Evolutionary conservation across 2,113 vertebrate species (phyloP), one percentile per base, ranked within the genome.

Genomic region (Atherinomorus stipes): DNA sequence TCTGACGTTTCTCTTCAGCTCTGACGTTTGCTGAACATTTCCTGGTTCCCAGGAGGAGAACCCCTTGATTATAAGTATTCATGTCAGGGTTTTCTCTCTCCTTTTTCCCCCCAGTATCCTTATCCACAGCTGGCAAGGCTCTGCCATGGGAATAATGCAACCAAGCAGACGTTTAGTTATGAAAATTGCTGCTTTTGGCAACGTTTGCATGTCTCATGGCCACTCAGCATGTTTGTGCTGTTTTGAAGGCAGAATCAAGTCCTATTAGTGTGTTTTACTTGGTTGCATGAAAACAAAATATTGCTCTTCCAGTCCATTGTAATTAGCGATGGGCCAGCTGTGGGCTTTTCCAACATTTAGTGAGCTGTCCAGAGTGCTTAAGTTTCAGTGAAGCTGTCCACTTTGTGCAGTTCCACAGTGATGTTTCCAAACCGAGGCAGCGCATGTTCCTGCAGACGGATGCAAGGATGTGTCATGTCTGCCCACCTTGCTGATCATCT

Each of bases 301-400:
- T 8, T 10, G 21, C 28, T 31, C 34, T 74, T 63, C 51, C 1
- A 9, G 42, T 60, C 53, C 42, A 1, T 4, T 76, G 42, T 62
- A 59, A 83, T 84, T 49, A 76, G 73, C 18, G 21, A 47, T 7
- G 25, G 52, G 37, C 66, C 68, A 64, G 78, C 71, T 76, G 71
- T 76, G 68, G 53, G 25, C 22, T 38, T 45, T 58, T 62, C 54
- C 57, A 81, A 37, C 64, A 61, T 78, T 81, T 18, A 67, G 53
- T 67, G 67, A 75, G 67, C 83, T 61, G 64, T 68, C 81, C 78
- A 58, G 15, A 57, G 63, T 42, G 47, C 52, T 81, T 22, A 67
- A 47, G 38, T 42, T 68, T 70, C 28, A 16, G 34, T 13, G 26
- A 38, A 81, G n/a, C 60, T 80, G 75, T 65, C 76, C 80, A 25